A percentile compares a stretch with the other conserved stretches of the same genome.
Evolutionary conservation across 2,888 invertebrate genomes (phyloP).

Genomic region (Apotomis turbidana): DNA sequence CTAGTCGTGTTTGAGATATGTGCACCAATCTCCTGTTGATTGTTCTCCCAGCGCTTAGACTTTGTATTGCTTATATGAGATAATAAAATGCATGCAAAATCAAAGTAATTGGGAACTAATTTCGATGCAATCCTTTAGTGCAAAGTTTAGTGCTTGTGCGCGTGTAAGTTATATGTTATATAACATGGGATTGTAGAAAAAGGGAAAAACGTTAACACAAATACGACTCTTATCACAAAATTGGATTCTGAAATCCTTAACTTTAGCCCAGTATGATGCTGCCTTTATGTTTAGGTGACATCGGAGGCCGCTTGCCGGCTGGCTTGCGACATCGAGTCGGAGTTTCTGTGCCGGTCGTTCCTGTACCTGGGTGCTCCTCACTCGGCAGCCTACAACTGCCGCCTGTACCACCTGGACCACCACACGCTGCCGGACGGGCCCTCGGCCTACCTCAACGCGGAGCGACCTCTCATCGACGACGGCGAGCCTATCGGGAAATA

Average conservation of each 20-base stretch:
- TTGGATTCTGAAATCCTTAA: too few relatives aligned
- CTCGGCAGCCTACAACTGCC: slow-evolving; percentile 94
- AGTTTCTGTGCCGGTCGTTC: slow-evolving; percentile 95
- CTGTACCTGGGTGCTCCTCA: slow-evolving; percentile 90
- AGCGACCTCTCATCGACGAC: slow-evolving; percentile 94
- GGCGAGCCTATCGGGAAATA: slow-evolving; percentile 95
- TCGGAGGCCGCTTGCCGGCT: slow-evolving; percentile 94
- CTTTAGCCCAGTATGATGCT: slow-evolving; percentile 21
- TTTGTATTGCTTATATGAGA: slow-evolving; percentile 8
- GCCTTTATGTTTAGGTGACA: slow-evolving; percentile 84
- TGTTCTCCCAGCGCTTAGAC: slow-evolving; percentile 17
- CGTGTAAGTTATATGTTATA: too few relatives aligned
- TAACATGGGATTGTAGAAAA: too few relatives aligned
- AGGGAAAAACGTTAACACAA: too few relatives aligned
- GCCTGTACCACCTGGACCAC: slow-evolving; percentile 96
- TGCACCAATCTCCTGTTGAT: neutral
- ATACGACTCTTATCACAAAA: too few relatives aligned
- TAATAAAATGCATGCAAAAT: too few relatives aligned
- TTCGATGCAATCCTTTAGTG: too few relatives aligned
- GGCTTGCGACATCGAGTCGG: slow-evolving; percentile 96
- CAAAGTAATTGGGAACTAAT: too few relatives aligned
- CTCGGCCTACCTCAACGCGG: slow-evolving; percentile 94
- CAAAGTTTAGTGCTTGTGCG: too few relatives aligned
- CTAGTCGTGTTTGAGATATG: slow-evolving; percentile 11
- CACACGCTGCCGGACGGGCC: slow-evolving; percentile 96